These are phyloP conservation scores for Zaprionus africanus DNA, from an alignment of 1,140 invertebrate species.

Conservation along the genomic window DNA sequence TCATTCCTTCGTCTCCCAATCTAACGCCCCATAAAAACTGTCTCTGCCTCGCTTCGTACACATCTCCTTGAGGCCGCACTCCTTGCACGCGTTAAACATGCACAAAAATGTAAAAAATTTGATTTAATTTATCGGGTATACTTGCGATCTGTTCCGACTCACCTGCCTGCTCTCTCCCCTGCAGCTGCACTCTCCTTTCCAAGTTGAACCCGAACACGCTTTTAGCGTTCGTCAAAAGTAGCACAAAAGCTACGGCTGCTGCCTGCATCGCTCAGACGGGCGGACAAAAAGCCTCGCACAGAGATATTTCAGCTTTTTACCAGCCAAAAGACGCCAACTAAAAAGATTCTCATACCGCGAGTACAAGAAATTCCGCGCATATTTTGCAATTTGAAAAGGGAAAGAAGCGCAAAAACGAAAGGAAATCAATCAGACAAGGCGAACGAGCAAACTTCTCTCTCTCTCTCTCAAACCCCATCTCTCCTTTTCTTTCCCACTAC, in stretches of 20 bases:
- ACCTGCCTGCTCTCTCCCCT: slow-evolving; percentile 23
- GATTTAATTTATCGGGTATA: slow-evolving; percentile 74
- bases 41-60: neutral
- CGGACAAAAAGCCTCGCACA: slow-evolving; percentile 40
- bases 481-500: neutral
- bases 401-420: slow-evolving; percentile 21
- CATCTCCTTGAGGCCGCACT: slow-evolving; percentile 29
- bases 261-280: slow-evolving; percentile 17
- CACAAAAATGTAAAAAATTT: slow-evolving; percentile 71
- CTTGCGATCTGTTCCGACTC: slow-evolving; percentile 41
- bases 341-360: slow-evolving; percentile 56
- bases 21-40: neutral
- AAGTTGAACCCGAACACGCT: slow-evolving; percentile 13
- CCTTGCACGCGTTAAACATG: slow-evolving; percentile 66
- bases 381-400: slow-evolving; percentile 67
- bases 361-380: slow-evolving; percentile 74
- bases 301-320: slow-evolving; percentile 58
- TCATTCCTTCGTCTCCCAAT: neutral
- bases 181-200: neutral
- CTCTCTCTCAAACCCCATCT: neutral
- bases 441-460: neutral
- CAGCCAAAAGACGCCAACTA: slow-evolving; percentile 30
- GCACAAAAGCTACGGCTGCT: slow-evolving; percentile 27
- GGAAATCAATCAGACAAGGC: slow-evolving; percentile 43
- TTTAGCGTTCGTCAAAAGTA: slow-evolving; percentile 58